Conservation (phyloP, 2,888 invertebrate genomes). For the Andricus curvator region DNA sequence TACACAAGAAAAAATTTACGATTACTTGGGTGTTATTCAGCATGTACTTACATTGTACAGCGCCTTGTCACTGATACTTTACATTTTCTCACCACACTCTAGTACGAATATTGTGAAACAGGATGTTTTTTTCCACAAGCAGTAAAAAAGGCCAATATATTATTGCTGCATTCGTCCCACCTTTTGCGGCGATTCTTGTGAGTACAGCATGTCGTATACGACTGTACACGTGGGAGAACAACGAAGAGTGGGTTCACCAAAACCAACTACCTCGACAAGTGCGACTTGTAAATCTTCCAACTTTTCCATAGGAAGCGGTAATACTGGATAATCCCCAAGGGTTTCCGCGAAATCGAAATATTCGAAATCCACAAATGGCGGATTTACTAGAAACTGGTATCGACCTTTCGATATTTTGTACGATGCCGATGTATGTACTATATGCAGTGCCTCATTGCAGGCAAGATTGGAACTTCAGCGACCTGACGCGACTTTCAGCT, state of each 20-base stretch:
- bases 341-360: slow-evolving; percentile 50
- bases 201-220: slow-evolving; percentile 35
- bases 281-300: slow-evolving; percentile 55
- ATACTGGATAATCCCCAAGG: slow-evolving; percentile 48
- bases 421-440: slow-evolving; percentile 31
- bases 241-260: slow-evolving; percentile 23
- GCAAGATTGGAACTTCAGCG: slow-evolving; percentile 50
- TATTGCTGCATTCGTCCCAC: slow-evolving; percentile 36
- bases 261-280: slow-evolving; percentile 49
- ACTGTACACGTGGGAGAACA: slow-evolving; percentile 35
- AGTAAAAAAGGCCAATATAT: slow-evolving; percentile 33
- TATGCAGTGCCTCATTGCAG: slow-evolving; percentile 46
- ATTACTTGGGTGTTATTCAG: slow-evolving; percentile 6
- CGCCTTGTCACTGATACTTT: slow-evolving; percentile 14
- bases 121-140: slow-evolving; percentile 13
- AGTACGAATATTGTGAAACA: slow-evolving; percentile 19
- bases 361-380: slow-evolving; percentile 45
- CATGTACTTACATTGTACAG: background rate
- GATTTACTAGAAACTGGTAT: slow-evolving; percentile 38
- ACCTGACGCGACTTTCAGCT: slow-evolving; percentile 48
- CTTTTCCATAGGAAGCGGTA: slow-evolving; percentile 49
- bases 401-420: slow-evolving; percentile 44
- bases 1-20: slow-evolving; percentile 5
- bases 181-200: slow-evolving; percentile 41
- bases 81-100: slow-evolving; percentile 1